Evolutionary conservation across 2,113 vertebrate species (phyloP).

Genomic region (Ibidorhyncha struthersii): DNA sequence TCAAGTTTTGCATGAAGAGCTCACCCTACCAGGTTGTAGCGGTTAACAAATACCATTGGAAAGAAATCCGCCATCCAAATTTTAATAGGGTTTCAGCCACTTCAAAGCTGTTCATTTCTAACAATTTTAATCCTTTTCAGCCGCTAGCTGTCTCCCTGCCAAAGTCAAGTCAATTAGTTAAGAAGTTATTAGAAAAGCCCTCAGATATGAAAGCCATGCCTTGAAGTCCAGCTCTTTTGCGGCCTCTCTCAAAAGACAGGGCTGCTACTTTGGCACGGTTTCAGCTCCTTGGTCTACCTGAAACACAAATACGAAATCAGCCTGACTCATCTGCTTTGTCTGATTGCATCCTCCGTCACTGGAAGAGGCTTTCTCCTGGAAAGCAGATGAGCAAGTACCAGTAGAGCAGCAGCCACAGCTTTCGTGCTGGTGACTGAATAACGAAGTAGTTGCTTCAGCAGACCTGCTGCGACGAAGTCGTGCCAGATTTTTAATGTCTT

Average conservation of each 20-base stretch:
- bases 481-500: not conserved
- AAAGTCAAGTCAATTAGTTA: slow-evolving; percentile 71
- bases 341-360: not conserved
- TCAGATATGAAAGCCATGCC: slow-evolving; percentile 44
- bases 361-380: not conserved
- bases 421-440: fast-evolving
- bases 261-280: not conserved
- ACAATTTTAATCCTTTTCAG: slow-evolving; percentile 71
- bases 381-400: not conserved
- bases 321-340: not conserved
- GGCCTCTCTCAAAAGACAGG: not conserved
- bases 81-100: slow-evolving; percentile 70
- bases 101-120: slow-evolving; percentile 69
- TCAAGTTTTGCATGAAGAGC: slow-evolving; percentile 33
- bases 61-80: slow-evolving; percentile 56
- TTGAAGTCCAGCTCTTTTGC: slow-evolving; percentile 34
- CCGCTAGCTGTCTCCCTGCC: slow-evolving; percentile 50
- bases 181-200: slow-evolving; percentile 71
- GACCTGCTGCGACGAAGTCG: not conserved
- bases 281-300: not conserved
- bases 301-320: not conserved
- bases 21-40: slow-evolving; percentile 46
- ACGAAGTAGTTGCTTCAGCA: not conserved
- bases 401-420: not conserved
- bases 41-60: slow-evolving; percentile 62